Percentiles rank a stretch among this genome's conserved stretches.
Conservation (phyloP, 2,888 invertebrate genomes). For the Litoditis marina region DNA sequence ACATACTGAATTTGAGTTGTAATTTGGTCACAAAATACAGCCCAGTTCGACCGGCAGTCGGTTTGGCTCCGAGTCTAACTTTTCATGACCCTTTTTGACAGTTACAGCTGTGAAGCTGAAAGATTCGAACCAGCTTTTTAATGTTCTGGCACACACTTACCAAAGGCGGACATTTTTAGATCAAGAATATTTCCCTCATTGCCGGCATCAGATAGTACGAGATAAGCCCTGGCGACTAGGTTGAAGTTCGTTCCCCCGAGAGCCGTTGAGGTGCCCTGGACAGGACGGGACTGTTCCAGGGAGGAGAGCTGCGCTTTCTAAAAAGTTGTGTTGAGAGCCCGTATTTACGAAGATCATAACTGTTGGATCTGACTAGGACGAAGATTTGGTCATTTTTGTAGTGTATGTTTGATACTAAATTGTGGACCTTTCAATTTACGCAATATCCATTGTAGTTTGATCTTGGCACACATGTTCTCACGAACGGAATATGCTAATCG, state of each 20-base stretch:
- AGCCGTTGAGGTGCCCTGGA: conserved; percentile 4
- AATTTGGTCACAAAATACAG: too few species aligned
- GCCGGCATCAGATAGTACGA: conserved; percentile 40
- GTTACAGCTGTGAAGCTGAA: background rate
- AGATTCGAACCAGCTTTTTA: background rate
- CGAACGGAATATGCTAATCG: too few species aligned
- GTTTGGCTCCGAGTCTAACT: background rate
- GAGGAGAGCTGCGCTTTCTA: conserved; percentile 15
- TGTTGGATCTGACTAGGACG: background rate
- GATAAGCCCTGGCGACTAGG: conserved; percentile 35
- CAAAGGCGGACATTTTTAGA: conserved; percentile 40
- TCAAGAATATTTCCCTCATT: conserved; percentile 42
- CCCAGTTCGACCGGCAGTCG: background rate
- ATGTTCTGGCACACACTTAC: conserved; percentile 16
- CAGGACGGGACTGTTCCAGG: conserved; percentile 8
- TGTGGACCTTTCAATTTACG: background rate
- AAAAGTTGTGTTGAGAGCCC: background rate
- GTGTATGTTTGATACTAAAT: background rate
- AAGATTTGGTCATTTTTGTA: background rate
- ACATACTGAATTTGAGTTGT: too few species aligned
- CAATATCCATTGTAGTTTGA: too few species aligned
- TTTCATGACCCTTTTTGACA: background rate
- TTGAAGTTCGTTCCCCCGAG: conserved; percentile 38
- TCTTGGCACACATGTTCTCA: too few species aligned
- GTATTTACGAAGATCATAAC: background rate